Percentiles rank a stretch among this genome's conserved stretches.
Conservation (phyloP, 1,140 invertebrate genomes). For the Cydia strobilella region DNA sequence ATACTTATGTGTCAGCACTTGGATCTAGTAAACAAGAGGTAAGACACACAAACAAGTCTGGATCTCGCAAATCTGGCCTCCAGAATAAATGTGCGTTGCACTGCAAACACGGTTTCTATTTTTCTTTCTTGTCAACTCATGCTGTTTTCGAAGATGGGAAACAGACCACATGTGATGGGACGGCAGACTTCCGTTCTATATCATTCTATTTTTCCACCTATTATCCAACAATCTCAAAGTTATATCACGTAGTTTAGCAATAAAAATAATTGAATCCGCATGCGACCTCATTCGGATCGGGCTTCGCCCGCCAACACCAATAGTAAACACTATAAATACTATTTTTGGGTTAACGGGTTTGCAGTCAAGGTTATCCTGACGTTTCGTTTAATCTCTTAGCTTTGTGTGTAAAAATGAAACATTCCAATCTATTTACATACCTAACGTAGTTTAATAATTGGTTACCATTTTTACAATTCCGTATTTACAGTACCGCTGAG, state of each 20-base stretch:
- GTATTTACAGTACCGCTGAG: too few species aligned
- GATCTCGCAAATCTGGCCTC: neutral
- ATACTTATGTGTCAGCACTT: too few species aligned
- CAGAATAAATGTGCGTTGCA: too few species aligned
- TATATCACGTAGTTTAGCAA: neutral
- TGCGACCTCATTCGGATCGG: neutral
- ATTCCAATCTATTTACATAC: neutral
- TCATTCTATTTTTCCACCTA: neutral
- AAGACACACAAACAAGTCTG: neutral
- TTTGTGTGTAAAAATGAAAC: neutral
- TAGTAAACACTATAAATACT: conserved; percentile 30
- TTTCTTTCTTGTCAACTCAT: too few species aligned
- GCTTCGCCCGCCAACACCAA: conserved; percentile 22
- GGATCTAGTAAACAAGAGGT: neutral
- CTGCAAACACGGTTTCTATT: too few species aligned
- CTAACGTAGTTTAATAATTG: neutral
- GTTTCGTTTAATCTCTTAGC: neutral
- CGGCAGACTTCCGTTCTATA: too few species aligned
- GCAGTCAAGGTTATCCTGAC: conserved; percentile 18
- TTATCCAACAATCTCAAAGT: neutral
- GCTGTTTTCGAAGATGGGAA: too few species aligned
- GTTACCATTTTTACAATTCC: too few species aligned
- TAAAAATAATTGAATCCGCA: conserved; percentile 25
- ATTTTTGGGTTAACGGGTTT: conserved; percentile 19
- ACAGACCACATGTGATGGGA: neutral